phyloP scores from a whole-genome alignment of 2,797 vertebrate species.

The Apodemus agrarius region DNA sequence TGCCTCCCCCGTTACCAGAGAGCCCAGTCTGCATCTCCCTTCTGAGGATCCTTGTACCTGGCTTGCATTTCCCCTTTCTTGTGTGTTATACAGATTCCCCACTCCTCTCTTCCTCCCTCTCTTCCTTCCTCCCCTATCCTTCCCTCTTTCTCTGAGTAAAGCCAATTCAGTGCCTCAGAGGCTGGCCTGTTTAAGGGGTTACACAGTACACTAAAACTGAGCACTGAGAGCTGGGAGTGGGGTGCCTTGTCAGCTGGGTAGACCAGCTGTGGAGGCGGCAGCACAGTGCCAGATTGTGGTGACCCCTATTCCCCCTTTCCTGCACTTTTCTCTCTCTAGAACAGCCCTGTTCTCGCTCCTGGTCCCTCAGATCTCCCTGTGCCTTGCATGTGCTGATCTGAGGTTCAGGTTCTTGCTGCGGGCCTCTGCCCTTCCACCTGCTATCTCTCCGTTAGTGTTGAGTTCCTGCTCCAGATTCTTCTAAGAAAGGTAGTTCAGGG shows the following conservation, averaged over 20 bases:
- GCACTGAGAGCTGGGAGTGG: neutral
- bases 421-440: neutral
- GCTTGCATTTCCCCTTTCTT: constrained; percentile 54
- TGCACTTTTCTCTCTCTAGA: constrained; percentile 10
- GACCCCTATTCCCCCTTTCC: neutral
- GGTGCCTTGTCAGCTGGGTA: neutral
- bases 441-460: neutral
- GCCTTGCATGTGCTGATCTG: neutral
- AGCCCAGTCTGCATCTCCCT: constrained; percentile 29
- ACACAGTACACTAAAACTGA: neutral
- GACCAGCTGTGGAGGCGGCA: neutral
- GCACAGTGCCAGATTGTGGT: neutral
- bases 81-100: constrained; percentile 31
- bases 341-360: constrained; percentile 16
- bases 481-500: constrained; percentile 44
- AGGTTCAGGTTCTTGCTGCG: constrained; percentile 40
- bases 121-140: constrained; percentile 5
- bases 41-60: constrained; percentile 5
- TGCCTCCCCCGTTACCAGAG: constrained; percentile 9
- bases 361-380: neutral
- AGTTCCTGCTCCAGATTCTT: neutral
- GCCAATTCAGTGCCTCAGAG: constrained; percentile 29
- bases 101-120: neutral
- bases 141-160: constrained; percentile 56
- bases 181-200: constrained; percentile 40